phyloP scores from a whole-genome alignment of 1,140 invertebrate species.

The Periplaneta americana region DNA sequence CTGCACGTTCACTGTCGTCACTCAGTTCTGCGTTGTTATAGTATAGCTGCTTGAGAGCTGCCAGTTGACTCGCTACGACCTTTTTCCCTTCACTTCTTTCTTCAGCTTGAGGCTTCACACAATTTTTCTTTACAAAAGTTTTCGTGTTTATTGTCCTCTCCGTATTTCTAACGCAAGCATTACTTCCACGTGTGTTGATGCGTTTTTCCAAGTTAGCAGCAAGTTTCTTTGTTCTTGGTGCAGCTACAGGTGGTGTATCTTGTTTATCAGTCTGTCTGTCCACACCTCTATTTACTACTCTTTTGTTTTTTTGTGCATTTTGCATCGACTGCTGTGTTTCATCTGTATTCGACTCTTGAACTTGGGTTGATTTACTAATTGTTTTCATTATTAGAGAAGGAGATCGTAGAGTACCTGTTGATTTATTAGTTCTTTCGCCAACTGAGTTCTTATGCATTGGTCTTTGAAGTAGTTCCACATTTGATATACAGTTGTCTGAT shows the following conservation, averaged over 20 bases:
- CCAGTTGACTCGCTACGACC: constrained; percentile 29
- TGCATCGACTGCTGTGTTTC: not conserved
- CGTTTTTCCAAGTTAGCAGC: not conserved
- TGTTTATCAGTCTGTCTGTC: not conserved
- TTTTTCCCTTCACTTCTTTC: not conserved
- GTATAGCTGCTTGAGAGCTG: constrained; percentile 36
- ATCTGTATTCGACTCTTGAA: not conserved
- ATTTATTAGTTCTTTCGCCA: not conserved
- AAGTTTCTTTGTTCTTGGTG: not conserved
- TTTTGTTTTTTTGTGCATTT: not conserved
- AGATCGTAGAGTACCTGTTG: constrained; percentile 6
- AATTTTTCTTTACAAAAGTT: not conserved
- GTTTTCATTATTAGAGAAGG: constrained; percentile 19
- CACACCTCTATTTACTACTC: not conserved
- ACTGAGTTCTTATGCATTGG: not conserved
- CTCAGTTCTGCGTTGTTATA: constrained; percentile 27
- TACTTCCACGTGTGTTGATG: not conserved
- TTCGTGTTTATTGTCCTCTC: not conserved
- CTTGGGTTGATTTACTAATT: constrained; percentile 4
- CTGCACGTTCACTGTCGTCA: constrained; percentile 34
- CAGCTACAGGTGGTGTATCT: not conserved
- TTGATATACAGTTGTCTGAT: not conserved
- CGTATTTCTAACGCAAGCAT: not conserved
- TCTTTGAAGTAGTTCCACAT: not conserved
- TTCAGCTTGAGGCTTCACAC: not conserved